Evolutionary conservation across 2,797 vertebrate species (phyloP), one percentile per base, ranked within the genome.

Genomic region (Pseudochirops corinnae): DNA sequence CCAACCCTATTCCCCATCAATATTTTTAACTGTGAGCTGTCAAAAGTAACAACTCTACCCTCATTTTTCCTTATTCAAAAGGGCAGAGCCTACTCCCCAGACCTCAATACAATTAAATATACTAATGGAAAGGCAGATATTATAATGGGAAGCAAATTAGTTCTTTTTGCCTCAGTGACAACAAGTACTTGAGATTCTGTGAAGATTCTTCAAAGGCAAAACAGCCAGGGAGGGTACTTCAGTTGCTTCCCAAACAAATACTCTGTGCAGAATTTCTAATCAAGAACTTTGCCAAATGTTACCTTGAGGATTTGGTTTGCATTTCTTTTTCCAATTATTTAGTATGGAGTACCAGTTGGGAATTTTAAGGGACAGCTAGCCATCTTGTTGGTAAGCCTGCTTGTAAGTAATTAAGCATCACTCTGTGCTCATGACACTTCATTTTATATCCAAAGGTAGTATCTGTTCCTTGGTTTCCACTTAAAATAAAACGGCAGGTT

Each of bases 91-190:
- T 94, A 97, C 60, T 97, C 97, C 97, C 97, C 95, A 97, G 93
- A 97, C 92, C 94, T 97, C 93, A 96, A 91, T 96, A 98, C 93
- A 98, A 97, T 98, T 98, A 98, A 98, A 95, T 93, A 94, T 31
- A 97, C 14, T 90, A 98, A 97, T 95, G 87, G 33, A 96, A 98
- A 98, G 92, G 93, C 97, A 96, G 92, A 95, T 98, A 97, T 94
- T 96, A 97, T 97, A 98, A 98, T 98, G 96, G 93, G 93, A 98
- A 98, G 95, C 93, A 98, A 98, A 98, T 97, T 98, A 98, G 95
- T 97, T 87, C 90, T 91, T 97, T 97, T 97, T 96, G 94, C 96
- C 95, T 98, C 96, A 97, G 93, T 97, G 96, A 98, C 95, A 98
- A 98, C 94, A 97, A 97, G 92, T 97, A 96, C 95, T 98, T 98